phyloP scores from a whole-genome alignment of 2,113 vertebrate species.

The Anser cygnoides region DNA sequence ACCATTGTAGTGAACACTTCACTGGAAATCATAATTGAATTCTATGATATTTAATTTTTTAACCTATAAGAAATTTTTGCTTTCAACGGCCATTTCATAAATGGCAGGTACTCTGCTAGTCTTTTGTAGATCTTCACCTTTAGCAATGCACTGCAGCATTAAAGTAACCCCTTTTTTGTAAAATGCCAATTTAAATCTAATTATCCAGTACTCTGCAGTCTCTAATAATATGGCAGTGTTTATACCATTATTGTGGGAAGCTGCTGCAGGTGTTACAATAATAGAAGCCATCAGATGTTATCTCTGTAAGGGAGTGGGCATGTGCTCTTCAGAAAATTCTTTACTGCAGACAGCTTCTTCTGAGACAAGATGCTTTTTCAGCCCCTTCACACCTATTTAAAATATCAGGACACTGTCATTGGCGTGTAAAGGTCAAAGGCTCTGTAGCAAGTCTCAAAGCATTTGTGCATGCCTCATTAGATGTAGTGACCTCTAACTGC shows the following conservation, averaged over 20 bases:
- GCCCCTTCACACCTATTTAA: conserved; percentile 28
- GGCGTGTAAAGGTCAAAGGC: neutral
- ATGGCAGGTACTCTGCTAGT: neutral
- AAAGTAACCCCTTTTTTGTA: neutral
- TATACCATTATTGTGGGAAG: neutral
- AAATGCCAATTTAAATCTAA: conserved; percentile 8
- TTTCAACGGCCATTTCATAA: neutral
- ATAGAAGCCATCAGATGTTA: neutral
- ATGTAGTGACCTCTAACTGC: neutral
- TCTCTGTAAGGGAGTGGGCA: neutral
- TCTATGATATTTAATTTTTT: neutral
- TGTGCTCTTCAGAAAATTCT: neutral
- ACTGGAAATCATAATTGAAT: neutral
- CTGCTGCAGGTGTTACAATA: neutral
- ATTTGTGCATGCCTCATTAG: conserved; percentile 46
- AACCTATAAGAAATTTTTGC: neutral
- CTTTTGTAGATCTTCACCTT: conserved; percentile 1
- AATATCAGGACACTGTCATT: conserved; percentile 1
- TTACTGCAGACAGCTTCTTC: neutral
- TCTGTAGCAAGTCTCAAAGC: conserved; percentile 11
- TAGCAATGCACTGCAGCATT: neutral
- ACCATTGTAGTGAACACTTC: neutral
- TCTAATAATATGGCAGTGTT: neutral
- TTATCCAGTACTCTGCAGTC: neutral
- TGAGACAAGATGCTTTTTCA: neutral